Percentiles rank a stretch among this genome's conserved stretches.
These are phyloP conservation scores for Melanostoma mellinum DNA, from an alignment of 2,888 invertebrate species.

Conservation along the genomic window DNA sequence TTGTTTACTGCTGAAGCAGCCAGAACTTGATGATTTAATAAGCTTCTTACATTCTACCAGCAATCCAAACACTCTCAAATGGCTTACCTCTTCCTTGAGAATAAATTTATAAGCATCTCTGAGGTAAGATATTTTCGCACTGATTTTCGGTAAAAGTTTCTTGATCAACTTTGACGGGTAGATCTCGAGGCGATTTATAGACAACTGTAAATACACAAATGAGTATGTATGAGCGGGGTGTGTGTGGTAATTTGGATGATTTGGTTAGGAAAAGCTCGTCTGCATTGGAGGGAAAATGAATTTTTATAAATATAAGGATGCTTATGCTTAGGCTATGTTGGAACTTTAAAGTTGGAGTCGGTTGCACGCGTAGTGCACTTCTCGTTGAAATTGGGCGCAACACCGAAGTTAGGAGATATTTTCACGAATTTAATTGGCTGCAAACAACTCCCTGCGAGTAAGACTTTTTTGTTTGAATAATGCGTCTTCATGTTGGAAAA, in stretches of 20 bases:
- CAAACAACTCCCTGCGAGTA: too few species aligned
- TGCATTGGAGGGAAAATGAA: too few species aligned
- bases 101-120: slow-evolving; percentile 79
- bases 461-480: too few species aligned
- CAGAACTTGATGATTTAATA: slow-evolving; percentile 16
- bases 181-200: slow-evolving; percentile 78
- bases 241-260: slow-evolving; percentile 4
- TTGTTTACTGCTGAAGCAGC: not conserved
- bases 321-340: too few species aligned
- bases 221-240: not conserved
- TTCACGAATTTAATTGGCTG: too few species aligned
- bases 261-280: too few species aligned
- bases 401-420: too few species aligned
- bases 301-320: too few species aligned
- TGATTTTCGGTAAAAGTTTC: slow-evolving; percentile 78
- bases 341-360: too few species aligned
- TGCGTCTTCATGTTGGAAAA: too few species aligned
- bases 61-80: slow-evolving; percentile 9
- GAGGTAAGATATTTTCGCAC: slow-evolving; percentile 76
- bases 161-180: slow-evolving; percentile 81
- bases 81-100: slow-evolving; percentile 79
- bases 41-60: slow-evolving; percentile 31
- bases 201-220: slow-evolving; percentile 76
- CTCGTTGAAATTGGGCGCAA: too few species aligned
- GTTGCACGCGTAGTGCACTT: too few species aligned